Percentiles rank a stretch among this genome's conserved stretches.
Conservation (phyloP, 2,888 invertebrate genomes). For the Oscheius sp. region DNA sequence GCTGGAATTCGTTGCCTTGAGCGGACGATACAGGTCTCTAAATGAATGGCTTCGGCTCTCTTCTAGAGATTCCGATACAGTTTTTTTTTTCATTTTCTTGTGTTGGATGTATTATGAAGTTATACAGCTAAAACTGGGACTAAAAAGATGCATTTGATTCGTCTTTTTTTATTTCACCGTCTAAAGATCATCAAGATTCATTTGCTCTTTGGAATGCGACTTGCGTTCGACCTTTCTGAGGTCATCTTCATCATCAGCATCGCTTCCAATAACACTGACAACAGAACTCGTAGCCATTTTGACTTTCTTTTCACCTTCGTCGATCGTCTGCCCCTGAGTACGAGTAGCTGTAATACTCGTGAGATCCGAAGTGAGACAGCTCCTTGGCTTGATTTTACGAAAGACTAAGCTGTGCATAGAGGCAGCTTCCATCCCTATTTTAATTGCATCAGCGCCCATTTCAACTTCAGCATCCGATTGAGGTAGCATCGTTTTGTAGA, state of each 20-base stretch:
- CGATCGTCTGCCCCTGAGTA: neutral
- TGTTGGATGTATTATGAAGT: too few relatives aligned
- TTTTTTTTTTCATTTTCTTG: too few relatives aligned
- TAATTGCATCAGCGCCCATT: conserved; percentile 24
- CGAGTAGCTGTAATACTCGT: neutral
- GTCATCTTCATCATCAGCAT: conserved; percentile 21
- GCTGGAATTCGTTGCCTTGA: too few relatives aligned
- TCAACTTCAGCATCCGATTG: conserved; percentile 6
- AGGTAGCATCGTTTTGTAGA: conserved; percentile 18
- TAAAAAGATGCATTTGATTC: too few relatives aligned
- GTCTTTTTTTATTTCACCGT: too few relatives aligned
- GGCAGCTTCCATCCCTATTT: conserved; percentile 25
- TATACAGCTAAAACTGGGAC: too few relatives aligned
- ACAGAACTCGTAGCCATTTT: conserved; percentile 10
- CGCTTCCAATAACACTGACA: conserved; percentile 18
- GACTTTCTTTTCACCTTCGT: conserved; percentile 4
- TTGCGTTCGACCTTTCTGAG: conserved; percentile 11
- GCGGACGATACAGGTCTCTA: too few relatives aligned
- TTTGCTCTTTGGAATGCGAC: conserved; percentile 16
- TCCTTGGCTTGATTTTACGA: conserved; percentile 2
- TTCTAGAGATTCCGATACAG: too few relatives aligned
- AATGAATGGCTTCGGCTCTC: too few relatives aligned
- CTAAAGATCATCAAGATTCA: conserved; percentile 21
- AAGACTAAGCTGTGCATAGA: conserved; percentile 22
- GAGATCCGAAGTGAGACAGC: neutral